Conservation (phyloP, 2,113 vertebrate genomes). For the Asarcornis scutulata region DNA sequence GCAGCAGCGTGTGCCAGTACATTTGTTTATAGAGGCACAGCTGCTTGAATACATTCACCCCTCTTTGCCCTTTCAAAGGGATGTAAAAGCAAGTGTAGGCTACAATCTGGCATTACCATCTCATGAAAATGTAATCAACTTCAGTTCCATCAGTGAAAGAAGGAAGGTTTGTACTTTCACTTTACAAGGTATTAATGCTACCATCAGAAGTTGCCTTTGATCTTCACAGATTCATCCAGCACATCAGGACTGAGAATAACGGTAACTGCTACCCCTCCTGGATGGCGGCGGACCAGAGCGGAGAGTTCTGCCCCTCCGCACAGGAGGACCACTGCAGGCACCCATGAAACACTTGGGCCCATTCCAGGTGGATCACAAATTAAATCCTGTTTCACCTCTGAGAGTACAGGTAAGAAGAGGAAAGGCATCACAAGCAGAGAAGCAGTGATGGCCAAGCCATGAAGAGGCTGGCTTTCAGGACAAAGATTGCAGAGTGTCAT, state of each 20-base stretch:
- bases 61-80: neutral
- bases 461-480: neutral
- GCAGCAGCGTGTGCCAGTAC: neutral
- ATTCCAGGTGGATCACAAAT: neutral
- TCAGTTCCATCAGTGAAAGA: neutral
- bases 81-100: neutral
- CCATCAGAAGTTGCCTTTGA: neutral
- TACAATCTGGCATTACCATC: neutral
- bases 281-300: neutral
- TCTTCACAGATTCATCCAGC: neutral
- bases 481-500: neutral
- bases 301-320: neutral
- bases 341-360: neutral
- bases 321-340: neutral
- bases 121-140: neutral
- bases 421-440: neutral
- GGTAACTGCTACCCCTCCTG: neutral
- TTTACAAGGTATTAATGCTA: neutral
- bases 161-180: neutral
- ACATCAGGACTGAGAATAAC: neutral
- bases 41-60: neutral
- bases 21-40: neutral
- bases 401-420: neutral
- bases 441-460: neutral
- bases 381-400: neutral